phyloP scores from a whole-genome alignment of 2,113 vertebrate species.

The Thryonomys swinderianus region DNA sequence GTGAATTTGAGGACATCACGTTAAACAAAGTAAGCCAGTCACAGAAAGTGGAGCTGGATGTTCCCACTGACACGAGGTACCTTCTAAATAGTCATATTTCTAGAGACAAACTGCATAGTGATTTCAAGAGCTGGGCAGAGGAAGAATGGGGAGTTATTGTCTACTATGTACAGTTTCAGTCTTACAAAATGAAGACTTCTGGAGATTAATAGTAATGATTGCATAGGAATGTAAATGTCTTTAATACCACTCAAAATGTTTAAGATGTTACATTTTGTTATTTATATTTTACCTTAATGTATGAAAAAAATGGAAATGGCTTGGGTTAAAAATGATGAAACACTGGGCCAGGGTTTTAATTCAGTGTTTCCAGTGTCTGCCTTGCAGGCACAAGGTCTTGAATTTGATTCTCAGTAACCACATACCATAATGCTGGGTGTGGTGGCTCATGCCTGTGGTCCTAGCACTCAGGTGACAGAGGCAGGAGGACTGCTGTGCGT shows the following conservation, averaged over 20 bases:
- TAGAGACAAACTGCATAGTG: not conserved
- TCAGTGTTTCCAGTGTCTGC: too few species aligned
- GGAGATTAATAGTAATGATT: not conserved
- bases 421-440: too few species aligned
- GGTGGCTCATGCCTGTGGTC: too few species aligned
- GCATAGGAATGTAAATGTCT: not conserved
- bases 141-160: not conserved
- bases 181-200: not conserved
- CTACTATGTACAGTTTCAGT: not conserved
- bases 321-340: constrained; percentile 50
- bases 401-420: too few species aligned
- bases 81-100: not conserved
- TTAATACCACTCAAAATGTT: not conserved
- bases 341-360: too few species aligned
- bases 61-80: not conserved
- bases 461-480: too few species aligned
- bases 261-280: not conserved
- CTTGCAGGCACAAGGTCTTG: too few species aligned
- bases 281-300: not conserved
- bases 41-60: not conserved
- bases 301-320: not conserved
- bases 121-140: not conserved
- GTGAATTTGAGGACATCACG: not conserved
- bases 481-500: too few species aligned
- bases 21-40: constrained; percentile 17